Percentiles rank a stretch among this genome's conserved stretches.
These are phyloP conservation scores for Papilio machaon DNA, from an alignment of 1,140 invertebrate genomes.

Conservation along the genomic window DNA sequence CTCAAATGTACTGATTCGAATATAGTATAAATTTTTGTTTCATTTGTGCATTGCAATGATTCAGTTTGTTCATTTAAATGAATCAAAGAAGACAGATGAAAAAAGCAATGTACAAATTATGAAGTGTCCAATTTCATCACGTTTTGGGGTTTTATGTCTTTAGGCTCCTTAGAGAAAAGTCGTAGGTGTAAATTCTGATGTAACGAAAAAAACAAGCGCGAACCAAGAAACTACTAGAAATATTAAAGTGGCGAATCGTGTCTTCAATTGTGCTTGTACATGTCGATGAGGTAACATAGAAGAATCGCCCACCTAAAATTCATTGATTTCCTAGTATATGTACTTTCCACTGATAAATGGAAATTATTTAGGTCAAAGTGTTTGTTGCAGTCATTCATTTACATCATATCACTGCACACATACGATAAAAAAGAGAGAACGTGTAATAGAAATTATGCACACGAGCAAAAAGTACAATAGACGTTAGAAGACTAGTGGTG, in stretches of 20 bases:
- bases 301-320: neutral
- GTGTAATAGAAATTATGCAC: conserved; percentile 33
- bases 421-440: conserved; percentile 14
- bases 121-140: too few relatives aligned
- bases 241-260: too few relatives aligned
- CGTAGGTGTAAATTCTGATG: too few relatives aligned
- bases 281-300: neutral
- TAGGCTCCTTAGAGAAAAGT: too few relatives aligned
- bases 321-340: neutral
- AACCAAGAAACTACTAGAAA: too few relatives aligned
- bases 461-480: conserved; percentile 17
- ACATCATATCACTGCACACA: conserved; percentile 20
- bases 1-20: neutral
- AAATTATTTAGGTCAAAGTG: conserved; percentile 8
- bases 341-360: neutral
- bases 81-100: neutral
- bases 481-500: conserved; percentile 18
- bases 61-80: neutral
- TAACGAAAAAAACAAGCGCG: too few relatives aligned
- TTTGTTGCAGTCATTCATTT: conserved; percentile 18
- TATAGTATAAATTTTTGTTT: conserved; percentile 18
- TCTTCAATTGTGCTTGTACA: neutral
- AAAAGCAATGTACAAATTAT: neutral
- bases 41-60: neutral
- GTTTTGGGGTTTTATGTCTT: too few relatives aligned